Conservation (phyloP, 1,140 invertebrate genomes). For the Drosophila littoralis region DNA sequence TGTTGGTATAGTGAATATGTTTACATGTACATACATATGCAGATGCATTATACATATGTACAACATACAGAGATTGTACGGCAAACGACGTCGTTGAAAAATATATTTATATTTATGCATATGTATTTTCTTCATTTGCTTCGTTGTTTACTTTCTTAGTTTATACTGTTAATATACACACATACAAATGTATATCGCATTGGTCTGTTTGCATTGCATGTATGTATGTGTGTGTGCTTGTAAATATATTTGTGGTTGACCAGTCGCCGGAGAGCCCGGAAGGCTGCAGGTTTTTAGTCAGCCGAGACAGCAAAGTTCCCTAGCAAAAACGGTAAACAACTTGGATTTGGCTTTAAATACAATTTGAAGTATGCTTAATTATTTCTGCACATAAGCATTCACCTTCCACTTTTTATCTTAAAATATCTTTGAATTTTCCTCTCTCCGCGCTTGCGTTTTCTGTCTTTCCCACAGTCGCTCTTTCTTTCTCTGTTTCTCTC, state of each 20-base stretch:
- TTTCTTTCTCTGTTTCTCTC: background rate
- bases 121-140: conserved; percentile 7
- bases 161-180: conserved; percentile 5
- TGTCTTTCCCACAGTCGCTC: background rate
- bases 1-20: conserved; percentile 12
- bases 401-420: conserved; percentile 23
- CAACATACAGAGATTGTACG: background rate
- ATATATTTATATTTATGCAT: background rate
- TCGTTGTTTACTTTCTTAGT: conserved; percentile 45
- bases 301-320: conserved; percentile 31
- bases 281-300: conserved; percentile 17
- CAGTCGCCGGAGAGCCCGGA: conserved; percentile 21
- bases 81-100: background rate
- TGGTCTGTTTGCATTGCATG: background rate
- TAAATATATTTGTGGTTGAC: conserved; percentile 12
- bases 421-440: conserved; percentile 14
- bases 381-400: conserved; percentile 46
- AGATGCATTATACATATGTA: conserved; percentile 4
- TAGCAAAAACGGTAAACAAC: conserved; percentile 45
- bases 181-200: background rate
- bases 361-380: conserved; percentile 8
- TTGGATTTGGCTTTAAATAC: conserved; percentile 29
- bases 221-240: background rate
- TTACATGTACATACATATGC: background rate
- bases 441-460: conserved; percentile 39